phyloP scores from a whole-genome alignment of 2,797 vertebrate species.

The Heliangelus exortis region DNA sequence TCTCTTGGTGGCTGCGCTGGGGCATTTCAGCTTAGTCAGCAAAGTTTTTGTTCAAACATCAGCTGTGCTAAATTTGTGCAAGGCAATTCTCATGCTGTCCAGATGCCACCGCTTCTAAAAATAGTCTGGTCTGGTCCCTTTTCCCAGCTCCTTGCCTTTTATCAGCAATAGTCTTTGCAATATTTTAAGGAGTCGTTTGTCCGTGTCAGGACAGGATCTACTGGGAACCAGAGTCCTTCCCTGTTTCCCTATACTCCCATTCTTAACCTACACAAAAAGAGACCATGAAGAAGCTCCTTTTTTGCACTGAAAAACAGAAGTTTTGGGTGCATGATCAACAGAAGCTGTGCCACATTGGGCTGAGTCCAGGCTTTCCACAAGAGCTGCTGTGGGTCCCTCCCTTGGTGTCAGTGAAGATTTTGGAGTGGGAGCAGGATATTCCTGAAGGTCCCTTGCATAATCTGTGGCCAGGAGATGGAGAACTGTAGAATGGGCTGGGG shows the following conservation, averaged over 20 bases:
- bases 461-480: background rate
- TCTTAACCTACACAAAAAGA: background rate
- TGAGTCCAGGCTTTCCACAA: background rate
- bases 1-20: background rate
- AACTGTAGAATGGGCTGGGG: background rate
- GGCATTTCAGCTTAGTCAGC: constrained; percentile 5
- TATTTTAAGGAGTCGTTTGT: background rate
- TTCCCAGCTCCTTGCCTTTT: constrained; percentile 49
- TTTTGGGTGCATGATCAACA: background rate
- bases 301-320: background rate
- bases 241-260: background rate
- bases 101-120: constrained; percentile 60
- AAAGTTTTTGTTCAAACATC: constrained; percentile 10
- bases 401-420: background rate
- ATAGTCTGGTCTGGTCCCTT: constrained; percentile 4
- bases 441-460: background rate
- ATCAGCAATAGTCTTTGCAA: background rate
- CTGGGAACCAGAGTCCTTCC: background rate
- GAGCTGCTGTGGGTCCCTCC: background rate
- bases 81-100: constrained; percentile 54
- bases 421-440: background rate
- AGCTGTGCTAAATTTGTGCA: constrained; percentile 46
- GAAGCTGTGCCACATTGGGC: background rate
- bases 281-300: background rate
- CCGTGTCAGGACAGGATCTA: background rate